Evolutionary conservation across 1,140 invertebrate genomes (phyloP).

Genomic region (Cherax destructor): DNA sequence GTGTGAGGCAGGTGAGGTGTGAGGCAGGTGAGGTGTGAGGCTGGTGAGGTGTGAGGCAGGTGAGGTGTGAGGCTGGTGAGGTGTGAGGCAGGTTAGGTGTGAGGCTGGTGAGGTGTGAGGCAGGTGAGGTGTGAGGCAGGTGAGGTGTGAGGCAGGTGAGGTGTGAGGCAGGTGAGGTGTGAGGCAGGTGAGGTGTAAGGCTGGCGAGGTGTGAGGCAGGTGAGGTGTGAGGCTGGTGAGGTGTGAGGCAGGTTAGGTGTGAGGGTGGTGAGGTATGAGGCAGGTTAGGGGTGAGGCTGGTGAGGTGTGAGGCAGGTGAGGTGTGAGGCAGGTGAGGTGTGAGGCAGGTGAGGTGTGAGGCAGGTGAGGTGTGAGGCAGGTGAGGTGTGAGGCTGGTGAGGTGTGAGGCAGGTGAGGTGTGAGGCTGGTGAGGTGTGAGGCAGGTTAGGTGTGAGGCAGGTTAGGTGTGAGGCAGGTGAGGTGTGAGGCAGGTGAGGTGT

Average conservation of each 20-base stretch:
- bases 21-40: not conserved
- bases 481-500: too few relatives aligned
- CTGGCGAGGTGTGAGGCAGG: not conserved
- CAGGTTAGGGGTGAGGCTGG: not conserved
- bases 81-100: not conserved
- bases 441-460: not conserved
- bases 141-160: too few relatives aligned
- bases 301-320: not conserved
- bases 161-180: too few relatives aligned
- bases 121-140: too few relatives aligned
- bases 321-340: not conserved
- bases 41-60: not conserved
- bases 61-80: not conserved
- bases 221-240: not conserved
- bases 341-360: not conserved
- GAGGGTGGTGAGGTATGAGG: not conserved
- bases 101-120: too few relatives aligned
- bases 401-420: not conserved
- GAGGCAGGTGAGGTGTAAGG: not conserved
- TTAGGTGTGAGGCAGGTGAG: too few relatives aligned
- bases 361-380: not conserved
- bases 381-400: not conserved
- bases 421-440: not conserved
- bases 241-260: not conserved
- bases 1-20: not conserved